Base-by-base conservation (phyloP, 2,797 vertebrate species). In the Novumbra hubbsi region DNA sequence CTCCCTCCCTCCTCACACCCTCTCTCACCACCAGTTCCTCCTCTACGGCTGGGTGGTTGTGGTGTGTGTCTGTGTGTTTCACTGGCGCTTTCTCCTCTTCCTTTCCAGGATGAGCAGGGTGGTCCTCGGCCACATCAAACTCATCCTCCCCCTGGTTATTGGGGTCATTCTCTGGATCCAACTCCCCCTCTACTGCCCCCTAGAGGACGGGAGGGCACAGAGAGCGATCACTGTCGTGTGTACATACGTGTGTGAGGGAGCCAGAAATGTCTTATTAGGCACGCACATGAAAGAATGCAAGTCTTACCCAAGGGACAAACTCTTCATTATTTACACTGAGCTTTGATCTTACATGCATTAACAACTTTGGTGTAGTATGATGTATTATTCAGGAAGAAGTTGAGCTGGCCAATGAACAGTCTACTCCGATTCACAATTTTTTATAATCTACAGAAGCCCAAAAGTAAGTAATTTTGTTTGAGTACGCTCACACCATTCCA, bases 81-180 rank as follows among this genome's bases (percentile, higher is more conserved):
- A 91, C 94, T 0, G 90, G 93, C 0, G 86, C 80, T 19, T 90
- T 94, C 38, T 94, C 94, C 83, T 95, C 96, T 66, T 70, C 71
- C 2, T 78, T 89, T 38, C 78, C 79, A 77, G 92, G 95, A 77
- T 94, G 94, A 48, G 90, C 93, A 76, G 88, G 95, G 60, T 94
- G 95, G 32, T 97, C 95, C 83, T 96, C 96, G 0, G 98, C 98
- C 90, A 98, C 97, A 79, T 99, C 98, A 80, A 99, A 98, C 88
- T 99, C 98, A 78, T 99, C 97, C 86, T 98, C 98, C 0, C 98
- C 98, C 90, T 99, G 97, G 88, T 99, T 99, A 90, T 99, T 98
- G 32, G 97, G 97, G 87, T 99, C 98, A 34, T 99, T 95, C 73
- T 97, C 95, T 0, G 97, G 97, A 87, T 97, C 96, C 72, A 97